Percentiles rank a stretch among this genome's conserved stretches.
These are phyloP conservation scores for Xanthia icteritia DNA, from an alignment of 2,888 invertebrate genomes.

Conservation along the genomic window DNA sequence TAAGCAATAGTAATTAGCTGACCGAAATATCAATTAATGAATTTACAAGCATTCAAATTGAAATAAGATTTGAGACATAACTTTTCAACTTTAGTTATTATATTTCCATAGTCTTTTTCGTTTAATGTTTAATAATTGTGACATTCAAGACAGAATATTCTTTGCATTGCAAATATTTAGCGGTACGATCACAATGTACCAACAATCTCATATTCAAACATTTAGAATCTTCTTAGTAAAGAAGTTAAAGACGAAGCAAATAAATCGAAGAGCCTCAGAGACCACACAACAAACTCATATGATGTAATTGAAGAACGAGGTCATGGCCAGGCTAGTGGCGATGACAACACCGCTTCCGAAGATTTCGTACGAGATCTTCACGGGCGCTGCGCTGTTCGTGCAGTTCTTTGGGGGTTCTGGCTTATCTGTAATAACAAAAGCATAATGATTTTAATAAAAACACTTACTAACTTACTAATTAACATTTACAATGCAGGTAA, in stretches of 20 bases:
- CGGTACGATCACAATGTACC: background rate
- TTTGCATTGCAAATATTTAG: constrained; percentile 1
- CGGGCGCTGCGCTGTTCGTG: constrained; percentile 76
- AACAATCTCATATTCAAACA: background rate
- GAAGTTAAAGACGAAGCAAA: constrained; percentile 58
- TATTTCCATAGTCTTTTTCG: background rate
- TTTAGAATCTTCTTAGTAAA: constrained; percentile 49
- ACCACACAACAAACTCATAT: constrained; percentile 69
- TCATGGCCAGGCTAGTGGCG: constrained; percentile 71
- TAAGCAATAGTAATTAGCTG: constrained; percentile 16
- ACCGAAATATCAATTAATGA: constrained; percentile 2
- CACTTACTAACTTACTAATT: background rate
- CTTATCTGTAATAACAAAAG: constrained; percentile 78
- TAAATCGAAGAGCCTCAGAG: constrained; percentile 42
- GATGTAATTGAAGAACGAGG: constrained; percentile 77
- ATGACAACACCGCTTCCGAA: constrained; percentile 70
- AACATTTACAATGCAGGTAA: background rate
- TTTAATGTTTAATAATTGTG: constrained; percentile 5
- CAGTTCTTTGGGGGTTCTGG: constrained; percentile 85
- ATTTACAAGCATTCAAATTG: background rate
- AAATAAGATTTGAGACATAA: constrained; percentile 13
- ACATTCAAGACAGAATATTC: background rate
- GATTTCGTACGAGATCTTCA: constrained; percentile 69
- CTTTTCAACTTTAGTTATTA: constrained; percentile 10
- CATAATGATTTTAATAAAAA: constrained; percentile 64